Base-by-base conservation (phyloP, 2,888 invertebrate species). In the Anthophora plumipes region DNA sequence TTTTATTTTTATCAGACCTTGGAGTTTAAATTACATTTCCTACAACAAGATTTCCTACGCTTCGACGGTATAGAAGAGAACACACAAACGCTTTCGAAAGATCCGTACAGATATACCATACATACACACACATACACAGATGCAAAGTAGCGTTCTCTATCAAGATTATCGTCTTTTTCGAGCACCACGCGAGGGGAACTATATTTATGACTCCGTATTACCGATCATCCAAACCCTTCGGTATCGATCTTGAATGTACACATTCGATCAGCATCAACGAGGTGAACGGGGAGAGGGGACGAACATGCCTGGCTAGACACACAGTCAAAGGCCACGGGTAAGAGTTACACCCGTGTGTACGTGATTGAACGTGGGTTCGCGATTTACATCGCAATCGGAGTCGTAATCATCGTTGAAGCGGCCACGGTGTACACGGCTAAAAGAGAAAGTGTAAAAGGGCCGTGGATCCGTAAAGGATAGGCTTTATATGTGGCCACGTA, bases 351-450 rank as follows among this genome's bases (percentile, higher is more conserved):
- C 82, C 82, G 83, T 82, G 87, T 88, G 89, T 89, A 88, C 90
- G 90, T 92, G 90, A 92, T 91, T 90, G 90, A 91, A 90, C 90
- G 89, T 87, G 85, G 88, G 83, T 79, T 87, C 88, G 89, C 90
- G 92, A 92, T 92, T 92, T 91, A 92, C 92, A 92, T 92, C 90
- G 91, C 90, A 90, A 91, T 90, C 90, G 91, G 85, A 82, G 89
- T 88, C 89, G 91, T 91, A 92, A 91, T 92, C 91, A 92, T 88
- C 90, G 86, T n/a, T 81, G 85, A 87, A 72, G 77, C 87, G 82
- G 75, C 59, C 75, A 77, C 75, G 80, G 72, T 78, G 70, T 76
- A 80, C 75, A 78, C 73, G 73, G 59, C 52, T 25, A 68, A 72
- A 54, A 50, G 64, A 60, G 81, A 66, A 54, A 72, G 76, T 39